phyloP scores from a whole-genome alignment of 2,113 vertebrate species.

The Nansenia antarctica region DNA sequence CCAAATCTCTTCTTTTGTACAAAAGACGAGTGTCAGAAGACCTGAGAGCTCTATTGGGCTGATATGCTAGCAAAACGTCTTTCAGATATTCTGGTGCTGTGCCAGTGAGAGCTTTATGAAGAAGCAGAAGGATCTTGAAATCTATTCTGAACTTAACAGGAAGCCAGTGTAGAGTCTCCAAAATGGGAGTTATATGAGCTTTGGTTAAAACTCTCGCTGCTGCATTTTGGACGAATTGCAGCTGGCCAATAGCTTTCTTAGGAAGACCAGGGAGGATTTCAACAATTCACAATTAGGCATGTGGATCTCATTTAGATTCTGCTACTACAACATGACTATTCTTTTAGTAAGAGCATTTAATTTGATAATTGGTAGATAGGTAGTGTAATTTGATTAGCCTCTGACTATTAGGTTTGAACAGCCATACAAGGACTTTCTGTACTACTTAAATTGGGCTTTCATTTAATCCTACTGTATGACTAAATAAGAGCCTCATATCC shows the following conservation, averaged over 20 bases:
- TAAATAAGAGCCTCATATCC: background rate
- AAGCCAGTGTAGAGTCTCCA: too few species aligned
- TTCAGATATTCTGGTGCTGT: too few species aligned
- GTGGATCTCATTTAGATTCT: background rate
- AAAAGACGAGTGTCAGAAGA: too few species aligned
- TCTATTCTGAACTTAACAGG: too few species aligned
- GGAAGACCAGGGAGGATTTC: background rate
- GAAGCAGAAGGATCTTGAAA: too few species aligned
- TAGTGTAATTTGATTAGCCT: constrained; percentile 5
- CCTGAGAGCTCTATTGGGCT: too few species aligned
- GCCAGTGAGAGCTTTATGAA: too few species aligned
- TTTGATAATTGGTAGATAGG: constrained; percentile 17
- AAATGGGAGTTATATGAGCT: background rate
- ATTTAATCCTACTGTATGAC: background rate
- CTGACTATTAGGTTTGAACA: background rate
- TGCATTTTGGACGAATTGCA: background rate
- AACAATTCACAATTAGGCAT: too few species aligned
- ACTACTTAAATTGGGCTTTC: background rate
- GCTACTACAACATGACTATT: background rate
- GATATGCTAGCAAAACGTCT: too few species aligned
- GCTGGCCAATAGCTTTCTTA: background rate
- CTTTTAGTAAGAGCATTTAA: constrained; percentile 5
- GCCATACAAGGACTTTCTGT: too few species aligned
- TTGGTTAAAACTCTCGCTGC: too few species aligned
- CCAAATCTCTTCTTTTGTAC: too few species aligned